A percentile compares a stretch with the other conserved stretches of the same genome.
Evolutionary conservation across 2,888 invertebrate species (phyloP).

Genomic region (Aporophyla lueneburgensis): DNA sequence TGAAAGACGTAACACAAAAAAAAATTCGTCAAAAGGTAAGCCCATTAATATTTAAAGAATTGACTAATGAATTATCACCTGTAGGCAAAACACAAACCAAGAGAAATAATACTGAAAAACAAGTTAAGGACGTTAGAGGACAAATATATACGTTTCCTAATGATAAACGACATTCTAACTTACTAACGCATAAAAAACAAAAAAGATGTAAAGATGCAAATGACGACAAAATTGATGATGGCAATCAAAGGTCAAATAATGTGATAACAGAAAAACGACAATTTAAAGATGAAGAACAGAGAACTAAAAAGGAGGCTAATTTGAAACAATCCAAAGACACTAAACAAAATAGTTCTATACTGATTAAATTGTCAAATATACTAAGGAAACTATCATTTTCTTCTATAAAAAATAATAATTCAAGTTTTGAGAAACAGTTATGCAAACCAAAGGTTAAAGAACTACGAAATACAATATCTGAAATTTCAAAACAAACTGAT

Average conservation of each 20-base stretch:
- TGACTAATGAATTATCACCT: background rate
- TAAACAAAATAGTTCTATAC: constrained; percentile 13
- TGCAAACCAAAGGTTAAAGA: background rate
- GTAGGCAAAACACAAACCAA: constrained; percentile 1
- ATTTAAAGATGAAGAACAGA: background rate
- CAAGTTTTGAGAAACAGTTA: background rate
- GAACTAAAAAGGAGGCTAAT: background rate
- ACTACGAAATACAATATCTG: background rate
- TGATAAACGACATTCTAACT: background rate
- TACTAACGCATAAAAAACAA: background rate
- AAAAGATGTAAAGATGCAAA: background rate
- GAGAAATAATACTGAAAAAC: background rate
- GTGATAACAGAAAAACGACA: background rate
- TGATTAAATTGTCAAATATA: constrained; percentile 21
- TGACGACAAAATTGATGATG: background rate
- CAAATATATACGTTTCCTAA: background rate
- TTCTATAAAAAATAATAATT: background rate
- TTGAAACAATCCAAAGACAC: background rate
- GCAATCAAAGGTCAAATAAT: background rate
- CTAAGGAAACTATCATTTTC: background rate
- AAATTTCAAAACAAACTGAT: constrained; percentile 13
- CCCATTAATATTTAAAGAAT: background rate
- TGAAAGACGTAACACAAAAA: background rate
- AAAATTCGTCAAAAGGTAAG: background rate
- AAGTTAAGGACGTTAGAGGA: background rate